phyloP scores from a whole-genome alignment of 2,113 vertebrate genomes.

The Cheilinus undulatus region DNA sequence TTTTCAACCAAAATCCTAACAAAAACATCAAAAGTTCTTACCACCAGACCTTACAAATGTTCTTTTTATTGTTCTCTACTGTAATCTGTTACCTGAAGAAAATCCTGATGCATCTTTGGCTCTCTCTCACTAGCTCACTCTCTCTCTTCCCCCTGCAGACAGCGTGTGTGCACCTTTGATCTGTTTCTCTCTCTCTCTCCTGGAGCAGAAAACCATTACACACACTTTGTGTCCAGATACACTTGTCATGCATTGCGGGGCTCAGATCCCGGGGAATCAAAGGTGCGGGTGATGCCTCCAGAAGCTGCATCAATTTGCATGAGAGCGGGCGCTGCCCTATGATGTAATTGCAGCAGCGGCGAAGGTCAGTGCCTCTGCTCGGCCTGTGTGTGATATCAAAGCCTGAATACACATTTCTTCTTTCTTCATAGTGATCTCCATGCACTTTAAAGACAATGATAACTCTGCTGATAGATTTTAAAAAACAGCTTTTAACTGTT shows the following conservation, averaged over 20 bases:
- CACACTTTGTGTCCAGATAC: conserved; percentile 73
- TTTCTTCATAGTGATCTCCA: conserved; percentile 47
- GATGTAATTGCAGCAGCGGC: conserved; percentile 80
- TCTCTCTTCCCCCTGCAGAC: conserved; percentile 49
- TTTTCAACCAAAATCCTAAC: too few species aligned
- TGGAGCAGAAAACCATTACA: conserved; percentile 76
- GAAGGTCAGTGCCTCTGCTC: conserved; percentile 70
- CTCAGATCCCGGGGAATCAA: conserved; percentile 79
- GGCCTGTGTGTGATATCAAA: conserved; percentile 63
- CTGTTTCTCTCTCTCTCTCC: conserved; percentile 61
- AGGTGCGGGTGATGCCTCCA: conserved; percentile 77
- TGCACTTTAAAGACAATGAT: conserved; percentile 51
- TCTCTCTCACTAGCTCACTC: conserved; percentile 31
- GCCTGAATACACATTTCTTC: conserved; percentile 56
- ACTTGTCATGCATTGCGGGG: conserved; percentile 74
- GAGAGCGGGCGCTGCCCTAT: conserved; percentile 72
- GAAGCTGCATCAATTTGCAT: conserved; percentile 81
- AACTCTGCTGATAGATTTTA: conserved; percentile 41
- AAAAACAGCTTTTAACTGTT: conserved; percentile 59
- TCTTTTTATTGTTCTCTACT: too few species aligned
- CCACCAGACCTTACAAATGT: too few species aligned
- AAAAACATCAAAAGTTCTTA: too few species aligned
- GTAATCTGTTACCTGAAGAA: too few species aligned
- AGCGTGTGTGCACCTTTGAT: conserved; percentile 73
- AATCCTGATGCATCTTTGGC: conserved; percentile 13